These are phyloP conservation scores for Drosophila arawakana DNA, from an alignment of 1,140 invertebrate genomes.

Conservation along the genomic window DNA sequence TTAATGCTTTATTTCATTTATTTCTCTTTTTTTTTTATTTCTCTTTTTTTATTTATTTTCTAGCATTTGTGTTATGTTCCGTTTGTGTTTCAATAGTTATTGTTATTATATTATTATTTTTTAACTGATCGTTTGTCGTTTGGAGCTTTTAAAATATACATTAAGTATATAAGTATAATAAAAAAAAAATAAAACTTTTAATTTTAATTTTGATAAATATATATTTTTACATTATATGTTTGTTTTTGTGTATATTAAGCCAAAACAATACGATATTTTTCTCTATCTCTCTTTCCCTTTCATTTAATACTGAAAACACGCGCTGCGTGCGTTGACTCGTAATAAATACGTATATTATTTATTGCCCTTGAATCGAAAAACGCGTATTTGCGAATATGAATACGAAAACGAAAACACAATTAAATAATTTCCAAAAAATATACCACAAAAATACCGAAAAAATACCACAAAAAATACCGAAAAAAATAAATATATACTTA, in stretches of 20 bases:
- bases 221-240: constrained; percentile 44
- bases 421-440: neutral
- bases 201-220: constrained; percentile 39
- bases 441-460: constrained; percentile 3
- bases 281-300: constrained; percentile 82
- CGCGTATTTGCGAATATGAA: constrained; percentile 16
- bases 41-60: neutral
- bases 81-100: constrained; percentile 4
- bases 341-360: constrained; percentile 35
- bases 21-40: neutral
- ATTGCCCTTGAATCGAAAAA: constrained; percentile 21
- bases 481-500: constrained; percentile 7
- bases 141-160: constrained; percentile 13
- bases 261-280: constrained; percentile 81
- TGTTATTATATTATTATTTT: neutral
- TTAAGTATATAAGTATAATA: constrained; percentile 20
- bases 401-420: constrained; percentile 14
- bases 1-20: constrained; percentile 7
- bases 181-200: constrained; percentile 4
- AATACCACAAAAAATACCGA: constrained; percentile 2
- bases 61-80: constrained; percentile 1
- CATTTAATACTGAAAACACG: constrained; percentile 62
- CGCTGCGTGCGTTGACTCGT: constrained; percentile 59
- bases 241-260: constrained; percentile 77
- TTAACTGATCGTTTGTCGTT: constrained; percentile 1